A percentile compares a stretch with the other conserved stretches of the same genome.
Evolutionary conservation across 2,888 invertebrate species (phyloP).

Genomic region (Caenorhabditis sp.): DNA sequence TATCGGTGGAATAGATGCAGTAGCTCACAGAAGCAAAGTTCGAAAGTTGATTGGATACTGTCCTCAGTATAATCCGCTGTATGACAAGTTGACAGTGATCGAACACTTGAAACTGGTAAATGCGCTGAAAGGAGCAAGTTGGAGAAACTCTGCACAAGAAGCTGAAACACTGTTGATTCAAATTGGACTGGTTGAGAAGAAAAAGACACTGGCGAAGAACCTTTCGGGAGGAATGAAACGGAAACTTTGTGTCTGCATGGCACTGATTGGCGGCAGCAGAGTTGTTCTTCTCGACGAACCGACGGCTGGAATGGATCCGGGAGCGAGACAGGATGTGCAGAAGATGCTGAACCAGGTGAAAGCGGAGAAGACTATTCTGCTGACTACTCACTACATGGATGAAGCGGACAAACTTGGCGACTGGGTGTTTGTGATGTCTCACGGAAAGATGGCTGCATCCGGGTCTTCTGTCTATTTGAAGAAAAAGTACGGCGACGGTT

Average conservation of each 20-base stretch:
- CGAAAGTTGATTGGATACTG: slow-evolving; percentile 34
- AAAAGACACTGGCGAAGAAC: slow-evolving; percentile 16
- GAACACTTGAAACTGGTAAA: slow-evolving; percentile 68
- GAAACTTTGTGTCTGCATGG: slow-evolving; percentile 77
- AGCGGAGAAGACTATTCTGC: slow-evolving; percentile 70
- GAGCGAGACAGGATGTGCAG: slow-evolving; percentile 69
- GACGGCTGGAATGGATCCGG: slow-evolving; percentile 76
- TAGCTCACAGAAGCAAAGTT: slow-evolving; percentile 12
- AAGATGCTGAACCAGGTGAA: slow-evolving; percentile 63
- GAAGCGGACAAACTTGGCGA: slow-evolving; percentile 81
- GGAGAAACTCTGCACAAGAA: slow-evolving; percentile 14
- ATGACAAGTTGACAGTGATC: slow-evolving; percentile 71
- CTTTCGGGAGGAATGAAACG: slow-evolving; percentile 79
- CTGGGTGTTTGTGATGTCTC: slow-evolving; percentile 78
- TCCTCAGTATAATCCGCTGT: slow-evolving; percentile 74
- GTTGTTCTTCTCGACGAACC: slow-evolving; percentile 78
- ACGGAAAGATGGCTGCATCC: slow-evolving; percentile 75
- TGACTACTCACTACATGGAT: slow-evolving; percentile 82
- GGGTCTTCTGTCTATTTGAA: slow-evolving; percentile 77
- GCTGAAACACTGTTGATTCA: slow-evolving; percentile 24
- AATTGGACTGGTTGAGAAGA: slow-evolving; percentile 27
- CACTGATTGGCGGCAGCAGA: slow-evolving; percentile 70
- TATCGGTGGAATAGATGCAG: slow-evolving; percentile 38
- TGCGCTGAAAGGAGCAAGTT: slow-evolving; percentile 22
- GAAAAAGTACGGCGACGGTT: slow-evolving; percentile 77